A percentile compares a stretch with the other conserved stretches of the same genome.
phyloP scores from a whole-genome alignment of 2,888 invertebrate species.

The Agrochola lychnidis region DNA sequence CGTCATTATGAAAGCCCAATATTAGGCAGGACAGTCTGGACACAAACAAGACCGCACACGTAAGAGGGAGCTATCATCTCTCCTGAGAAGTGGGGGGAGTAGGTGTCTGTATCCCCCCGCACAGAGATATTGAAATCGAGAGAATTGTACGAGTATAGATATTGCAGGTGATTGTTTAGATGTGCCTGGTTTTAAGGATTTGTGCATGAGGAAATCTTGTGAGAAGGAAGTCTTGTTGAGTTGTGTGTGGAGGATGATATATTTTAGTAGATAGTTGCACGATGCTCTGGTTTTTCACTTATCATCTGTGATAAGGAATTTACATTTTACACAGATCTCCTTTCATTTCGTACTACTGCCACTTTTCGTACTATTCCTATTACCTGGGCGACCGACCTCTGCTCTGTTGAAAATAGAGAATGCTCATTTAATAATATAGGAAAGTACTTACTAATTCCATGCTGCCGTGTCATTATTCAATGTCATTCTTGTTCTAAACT shows the following conservation, averaged over 20 bases:
- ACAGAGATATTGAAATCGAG: constrained; percentile 71
- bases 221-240: background rate
- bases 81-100: constrained; percentile 66
- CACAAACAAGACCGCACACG: constrained; percentile 87
- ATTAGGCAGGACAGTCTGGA: constrained; percentile 82
- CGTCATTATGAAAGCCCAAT: constrained; percentile 83
- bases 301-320: background rate
- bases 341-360: background rate
- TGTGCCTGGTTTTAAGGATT: constrained; percentile 38
- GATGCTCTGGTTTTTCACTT: accelerated
- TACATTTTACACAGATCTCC: background rate
- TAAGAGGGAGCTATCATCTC: constrained; percentile 80
- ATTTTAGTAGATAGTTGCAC: background rate
- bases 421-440: too few relatives aligned
- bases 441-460: too few relatives aligned
- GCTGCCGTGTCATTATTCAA: too few relatives aligned
- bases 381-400: too few relatives aligned
- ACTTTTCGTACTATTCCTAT: too few relatives aligned
- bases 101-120: constrained; percentile 34
- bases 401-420: too few relatives aligned
- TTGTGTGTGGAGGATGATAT: background rate
- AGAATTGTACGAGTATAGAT: constrained; percentile 66
- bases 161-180: constrained; percentile 65
- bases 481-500: too few relatives aligned
- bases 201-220: background rate